Percentiles rank a stretch among this genome's conserved stretches.
These are phyloP conservation scores for Lipophrys pholis DNA, from an alignment of 2,113 vertebrate genomes.

Conservation along the genomic window DNA sequence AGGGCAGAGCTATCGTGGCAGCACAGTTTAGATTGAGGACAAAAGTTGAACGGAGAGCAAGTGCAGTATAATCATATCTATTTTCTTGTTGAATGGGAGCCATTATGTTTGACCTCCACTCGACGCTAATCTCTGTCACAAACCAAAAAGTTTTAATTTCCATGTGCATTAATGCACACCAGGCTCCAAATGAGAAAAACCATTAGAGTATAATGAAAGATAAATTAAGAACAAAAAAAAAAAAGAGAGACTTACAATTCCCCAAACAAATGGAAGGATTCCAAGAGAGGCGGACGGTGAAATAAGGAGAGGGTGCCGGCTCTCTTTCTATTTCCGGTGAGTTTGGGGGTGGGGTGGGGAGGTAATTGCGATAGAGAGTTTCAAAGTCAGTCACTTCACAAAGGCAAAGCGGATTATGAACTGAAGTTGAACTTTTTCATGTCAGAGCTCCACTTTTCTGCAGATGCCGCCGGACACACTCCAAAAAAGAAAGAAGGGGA, in stretches of 20 bases:
- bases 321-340: slow-evolving; percentile 36
- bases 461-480: slow-evolving; percentile 23
- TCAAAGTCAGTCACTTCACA: slow-evolving; percentile 68
- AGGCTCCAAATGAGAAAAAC: slow-evolving; percentile 73
- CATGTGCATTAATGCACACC: slow-evolving; percentile 56
- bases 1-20: slow-evolving; percentile 58
- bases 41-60: slow-evolving; percentile 67
- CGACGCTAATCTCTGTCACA: slow-evolving; percentile 73
- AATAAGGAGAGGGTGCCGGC: slow-evolving; percentile 21
- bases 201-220: slow-evolving; percentile 74
- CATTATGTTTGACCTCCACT: slow-evolving; percentile 79
- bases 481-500: slow-evolving; percentile 1
- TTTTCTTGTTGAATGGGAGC: slow-evolving; percentile 72
- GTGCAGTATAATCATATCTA: slow-evolving; percentile 72
- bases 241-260: slow-evolving; percentile 66
- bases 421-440: slow-evolving; percentile 43
- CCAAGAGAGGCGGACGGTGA: slow-evolving; percentile 31
- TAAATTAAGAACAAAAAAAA: slow-evolving; percentile 73
- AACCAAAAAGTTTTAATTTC: slow-evolving; percentile 74
- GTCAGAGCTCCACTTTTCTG: slow-evolving; percentile 27
- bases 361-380: slow-evolving; percentile 55
- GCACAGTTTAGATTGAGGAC: slow-evolving; percentile 60
- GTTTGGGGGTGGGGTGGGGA: not conserved
- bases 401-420: slow-evolving; percentile 61
- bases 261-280: slow-evolving; percentile 69